Conservation (phyloP, 1,140 invertebrate species). For the Drosophila truncata region DNA sequence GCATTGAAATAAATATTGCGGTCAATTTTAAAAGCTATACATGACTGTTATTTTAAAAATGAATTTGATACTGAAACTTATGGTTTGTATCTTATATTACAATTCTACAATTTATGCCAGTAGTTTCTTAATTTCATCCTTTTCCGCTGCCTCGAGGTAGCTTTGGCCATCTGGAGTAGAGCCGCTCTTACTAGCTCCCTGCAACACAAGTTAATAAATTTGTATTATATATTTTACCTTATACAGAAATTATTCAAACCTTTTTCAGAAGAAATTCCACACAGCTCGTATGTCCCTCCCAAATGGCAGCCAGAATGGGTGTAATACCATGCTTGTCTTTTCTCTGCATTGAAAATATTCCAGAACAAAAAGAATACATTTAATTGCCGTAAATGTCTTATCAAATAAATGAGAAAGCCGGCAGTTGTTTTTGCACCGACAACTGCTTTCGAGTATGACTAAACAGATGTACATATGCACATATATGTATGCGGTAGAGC, state of each 20-base stretch:
- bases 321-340: constrained; percentile 97
- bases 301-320: constrained; percentile 96
- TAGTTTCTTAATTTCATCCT: constrained; percentile 91
- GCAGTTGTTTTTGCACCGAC: not conserved
- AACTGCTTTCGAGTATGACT: constrained; percentile 18
- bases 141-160: constrained; percentile 96
- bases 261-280: constrained; percentile 94
- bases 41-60: constrained; percentile 37
- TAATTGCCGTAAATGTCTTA: not conserved
- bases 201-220: not conserved
- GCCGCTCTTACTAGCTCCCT: constrained; percentile 93
- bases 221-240: not conserved
- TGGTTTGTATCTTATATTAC: constrained; percentile 31
- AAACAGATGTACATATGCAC: constrained; percentile 17
- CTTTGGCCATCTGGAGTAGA: constrained; percentile 93
- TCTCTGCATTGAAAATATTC: constrained; percentile 45
- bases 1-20: constrained; percentile 15
- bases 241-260: constrained; percentile 44
- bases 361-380: not conserved
- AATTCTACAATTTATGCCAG: constrained; percentile 37
- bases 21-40: constrained; percentile 30
- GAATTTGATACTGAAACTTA: constrained; percentile 39
- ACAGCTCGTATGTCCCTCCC: constrained; percentile 97
- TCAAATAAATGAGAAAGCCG: not conserved
- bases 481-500: not conserved